These are phyloP conservation scores for Corvus hawaiiensis DNA, from an alignment of 2,113 vertebrate genomes.

Conservation along the genomic window DNA sequence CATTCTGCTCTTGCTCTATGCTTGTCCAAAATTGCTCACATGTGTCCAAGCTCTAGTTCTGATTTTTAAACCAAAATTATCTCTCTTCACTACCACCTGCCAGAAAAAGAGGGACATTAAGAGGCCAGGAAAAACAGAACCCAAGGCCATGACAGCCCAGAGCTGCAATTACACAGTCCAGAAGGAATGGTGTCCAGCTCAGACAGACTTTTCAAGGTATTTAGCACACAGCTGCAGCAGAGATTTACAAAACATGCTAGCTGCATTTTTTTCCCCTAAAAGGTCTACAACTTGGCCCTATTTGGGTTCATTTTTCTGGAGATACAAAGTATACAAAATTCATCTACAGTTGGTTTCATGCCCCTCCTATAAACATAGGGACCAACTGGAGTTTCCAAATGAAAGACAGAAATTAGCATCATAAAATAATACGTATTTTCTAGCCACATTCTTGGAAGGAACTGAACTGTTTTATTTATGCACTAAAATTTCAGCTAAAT, in stretches of 20 bases:
- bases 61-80: background rate
- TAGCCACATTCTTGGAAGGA: constrained; percentile 4
- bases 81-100: background rate
- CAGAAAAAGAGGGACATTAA: background rate
- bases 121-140: background rate
- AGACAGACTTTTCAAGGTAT: background rate
- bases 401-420: constrained; percentile 26
- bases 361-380: background rate
- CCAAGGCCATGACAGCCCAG: background rate
- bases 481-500: constrained; percentile 21
- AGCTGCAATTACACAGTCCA: background rate
- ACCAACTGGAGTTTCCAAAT: background rate
- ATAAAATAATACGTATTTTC: constrained; percentile 25
- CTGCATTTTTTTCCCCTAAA: background rate
- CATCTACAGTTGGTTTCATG: background rate
- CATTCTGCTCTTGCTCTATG: background rate
- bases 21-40: background rate
- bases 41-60: fast-evolving
- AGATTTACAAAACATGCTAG: background rate
- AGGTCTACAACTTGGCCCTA: background rate
- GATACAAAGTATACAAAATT: background rate
- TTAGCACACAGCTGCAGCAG: background rate
- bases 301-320: background rate
- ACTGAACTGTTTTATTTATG: background rate
- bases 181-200: background rate